Conservation (phyloP, 2,113 vertebrate genomes). For the Nibea coibor region DNA sequence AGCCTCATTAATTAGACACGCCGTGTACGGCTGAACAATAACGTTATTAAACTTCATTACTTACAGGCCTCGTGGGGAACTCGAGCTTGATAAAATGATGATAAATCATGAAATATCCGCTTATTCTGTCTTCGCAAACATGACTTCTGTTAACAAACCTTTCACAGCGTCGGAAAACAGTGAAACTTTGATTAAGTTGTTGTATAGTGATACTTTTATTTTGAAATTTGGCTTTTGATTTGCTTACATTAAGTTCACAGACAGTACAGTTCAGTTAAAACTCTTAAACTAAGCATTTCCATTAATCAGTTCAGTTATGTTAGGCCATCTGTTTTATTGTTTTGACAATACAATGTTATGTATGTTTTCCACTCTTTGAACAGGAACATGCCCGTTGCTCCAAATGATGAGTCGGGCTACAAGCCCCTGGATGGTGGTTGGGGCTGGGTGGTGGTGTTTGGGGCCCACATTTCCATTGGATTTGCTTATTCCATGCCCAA, state of each 20-base stretch:
- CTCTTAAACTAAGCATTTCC: neutral
- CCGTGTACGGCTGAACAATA: neutral
- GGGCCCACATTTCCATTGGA: conserved; percentile 86
- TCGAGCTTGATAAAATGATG: neutral
- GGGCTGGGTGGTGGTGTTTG: conserved; percentile 86
- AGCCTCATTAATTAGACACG: neutral
- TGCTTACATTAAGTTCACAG: neutral
- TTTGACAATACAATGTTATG: neutral
- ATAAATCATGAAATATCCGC: neutral
- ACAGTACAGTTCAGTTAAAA: neutral
- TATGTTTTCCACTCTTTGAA: neutral
- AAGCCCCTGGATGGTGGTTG: conserved; percentile 85
- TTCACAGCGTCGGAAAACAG: neutral
- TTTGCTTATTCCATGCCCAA: conserved; percentile 89
- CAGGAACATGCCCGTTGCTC: conserved; percentile 75
- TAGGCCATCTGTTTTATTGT: neutral
- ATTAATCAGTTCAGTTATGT: neutral
- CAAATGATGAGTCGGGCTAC: conserved; percentile 20
- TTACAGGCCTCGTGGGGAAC: neutral
- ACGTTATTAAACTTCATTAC: too few species aligned
- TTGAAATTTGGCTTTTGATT: neutral
- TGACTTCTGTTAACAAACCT: neutral
- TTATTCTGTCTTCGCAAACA: neutral
- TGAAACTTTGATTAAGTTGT: neutral
- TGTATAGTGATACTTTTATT: neutral